Conservation (phyloP, 2,888 invertebrate species). For the Cyclophora punctaria region DNA sequence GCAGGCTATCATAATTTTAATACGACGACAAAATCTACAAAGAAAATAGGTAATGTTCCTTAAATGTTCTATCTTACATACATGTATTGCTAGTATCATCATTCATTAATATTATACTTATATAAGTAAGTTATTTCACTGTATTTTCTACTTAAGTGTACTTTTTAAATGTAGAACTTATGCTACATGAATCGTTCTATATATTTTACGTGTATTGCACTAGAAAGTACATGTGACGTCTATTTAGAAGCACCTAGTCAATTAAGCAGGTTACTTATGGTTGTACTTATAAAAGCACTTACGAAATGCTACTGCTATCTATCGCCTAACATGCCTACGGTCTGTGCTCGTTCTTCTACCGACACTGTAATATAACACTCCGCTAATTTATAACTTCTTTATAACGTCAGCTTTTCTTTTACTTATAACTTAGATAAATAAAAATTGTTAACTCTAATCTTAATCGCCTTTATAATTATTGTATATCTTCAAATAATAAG, state of each 20-base stretch:
- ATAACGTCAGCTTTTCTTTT: constrained; percentile 38
- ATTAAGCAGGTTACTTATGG: constrained; percentile 4
- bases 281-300: constrained; percentile 5
- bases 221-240: neutral
- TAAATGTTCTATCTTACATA: too few species aligned
- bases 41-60: too few species aligned
- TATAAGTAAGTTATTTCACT: too few species aligned
- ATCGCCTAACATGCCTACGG: constrained; percentile 27
- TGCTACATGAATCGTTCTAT: too few species aligned
- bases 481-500: constrained; percentile 41
- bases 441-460: constrained; percentile 40
- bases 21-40: too few species aligned
- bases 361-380: constrained; percentile 65
- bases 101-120: too few species aligned
- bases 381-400: constrained; percentile 40
- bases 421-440: constrained; percentile 20
- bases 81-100: too few species aligned
- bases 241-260: constrained; percentile 13
- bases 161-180: too few species aligned
- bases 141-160: too few species aligned
- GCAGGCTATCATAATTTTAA: too few species aligned
- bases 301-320: constrained; percentile 27
- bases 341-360: constrained; percentile 28
- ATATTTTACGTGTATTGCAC: too few species aligned
- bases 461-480: constrained; percentile 51